phyloP scores from a whole-genome alignment of 2,113 vertebrate genomes.

The Gracilinanus agilis region DNA sequence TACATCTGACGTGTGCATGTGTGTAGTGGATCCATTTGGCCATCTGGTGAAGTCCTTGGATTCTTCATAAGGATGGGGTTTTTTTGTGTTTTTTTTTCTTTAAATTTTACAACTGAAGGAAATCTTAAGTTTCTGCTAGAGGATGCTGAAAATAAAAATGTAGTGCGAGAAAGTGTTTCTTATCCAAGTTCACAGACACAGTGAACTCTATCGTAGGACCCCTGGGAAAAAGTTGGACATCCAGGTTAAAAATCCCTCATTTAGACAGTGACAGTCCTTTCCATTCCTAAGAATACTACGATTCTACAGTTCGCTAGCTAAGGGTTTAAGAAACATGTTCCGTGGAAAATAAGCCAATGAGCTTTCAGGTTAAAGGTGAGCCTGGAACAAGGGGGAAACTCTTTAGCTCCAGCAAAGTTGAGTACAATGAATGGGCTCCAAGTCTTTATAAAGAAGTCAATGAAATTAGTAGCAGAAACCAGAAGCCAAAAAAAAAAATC shows the following conservation, averaged over 20 bases:
- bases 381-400: constrained; percentile 22
- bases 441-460: constrained; percentile 70
- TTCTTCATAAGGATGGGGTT: background rate
- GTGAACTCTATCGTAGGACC: background rate
- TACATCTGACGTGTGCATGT: background rate
- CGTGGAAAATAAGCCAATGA: constrained; percentile 9
- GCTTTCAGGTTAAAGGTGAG: background rate
- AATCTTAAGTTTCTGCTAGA: background rate
- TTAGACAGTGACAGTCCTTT: background rate
- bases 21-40: background rate
- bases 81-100: background rate
- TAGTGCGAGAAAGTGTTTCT: background rate
- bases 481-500: constrained; percentile 65
- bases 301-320: background rate
- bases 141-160: background rate
- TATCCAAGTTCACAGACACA: background rate
- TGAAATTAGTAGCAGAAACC: constrained; percentile 65
- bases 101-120: background rate
- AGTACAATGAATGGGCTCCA: constrained; percentile 45
- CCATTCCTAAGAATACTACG: background rate
- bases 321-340: background rate
- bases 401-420: background rate
- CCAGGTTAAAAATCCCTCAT: background rate
- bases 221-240: background rate
- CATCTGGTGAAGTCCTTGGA: background rate